Percentiles rank a stretch among this genome's conserved stretches.
Evolutionary conservation across 2,888 invertebrate genomes (phyloP).

Genomic region (Ctena decussata): DNA sequence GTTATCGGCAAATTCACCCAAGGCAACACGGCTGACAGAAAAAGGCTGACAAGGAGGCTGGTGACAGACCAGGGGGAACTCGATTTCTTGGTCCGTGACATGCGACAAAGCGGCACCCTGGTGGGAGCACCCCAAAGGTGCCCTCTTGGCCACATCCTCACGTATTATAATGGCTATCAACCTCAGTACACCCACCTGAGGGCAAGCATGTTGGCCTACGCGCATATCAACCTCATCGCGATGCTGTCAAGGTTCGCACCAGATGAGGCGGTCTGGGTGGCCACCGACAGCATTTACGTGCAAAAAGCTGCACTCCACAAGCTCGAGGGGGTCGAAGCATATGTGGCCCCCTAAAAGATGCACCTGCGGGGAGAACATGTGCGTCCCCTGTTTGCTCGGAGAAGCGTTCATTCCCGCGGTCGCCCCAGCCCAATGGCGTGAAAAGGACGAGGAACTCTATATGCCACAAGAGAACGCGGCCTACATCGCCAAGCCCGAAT

Average conservation of each 20-base stretch:
- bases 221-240: conserved; percentile 11
- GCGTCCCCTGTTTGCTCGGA: background rate
- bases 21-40: too few species aligned
- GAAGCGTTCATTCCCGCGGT: background rate
- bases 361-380: background rate
- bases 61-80: background rate
- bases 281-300: conserved; percentile 1
- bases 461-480: background rate
- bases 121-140: background rate
- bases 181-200: conserved; percentile 18
- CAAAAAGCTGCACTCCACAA: conserved; percentile 7
- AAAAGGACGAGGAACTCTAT: background rate
- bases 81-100: too few species aligned
- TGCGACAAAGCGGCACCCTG: background rate
- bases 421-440: background rate
- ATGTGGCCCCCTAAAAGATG: background rate
- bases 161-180: background rate
- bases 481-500: background rate
- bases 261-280: background rate
- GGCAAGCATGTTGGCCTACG: conserved; percentile 21
- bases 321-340: conserved; percentile 9
- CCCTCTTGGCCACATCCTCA: background rate
- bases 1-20: too few species aligned
- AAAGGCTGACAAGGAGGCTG: conserved; percentile 1
- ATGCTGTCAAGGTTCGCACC: conserved; percentile 10